These are phyloP conservation scores for Philhelius pedissequus DNA, from an alignment of 2,888 invertebrate genomes.

Conservation along the genomic window DNA sequence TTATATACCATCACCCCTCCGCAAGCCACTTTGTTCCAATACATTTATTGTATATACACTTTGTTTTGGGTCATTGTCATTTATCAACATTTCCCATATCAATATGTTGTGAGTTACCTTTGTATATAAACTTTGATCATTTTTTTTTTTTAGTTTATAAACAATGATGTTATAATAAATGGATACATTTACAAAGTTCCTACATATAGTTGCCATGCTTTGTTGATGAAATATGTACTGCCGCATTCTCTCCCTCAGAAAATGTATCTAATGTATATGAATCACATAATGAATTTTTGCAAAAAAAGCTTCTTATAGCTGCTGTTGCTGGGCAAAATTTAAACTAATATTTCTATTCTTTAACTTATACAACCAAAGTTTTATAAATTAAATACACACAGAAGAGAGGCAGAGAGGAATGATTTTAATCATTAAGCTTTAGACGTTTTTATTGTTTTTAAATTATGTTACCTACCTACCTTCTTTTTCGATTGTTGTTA, in stretches of 20 bases:
- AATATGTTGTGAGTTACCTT: not conserved
- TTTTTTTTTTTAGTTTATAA: no score
- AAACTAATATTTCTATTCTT: constrained; percentile 31
- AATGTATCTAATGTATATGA: constrained; percentile 44
- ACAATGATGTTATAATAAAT: no score
- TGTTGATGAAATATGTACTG: constrained; percentile 24
- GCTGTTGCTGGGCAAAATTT: constrained; percentile 63
- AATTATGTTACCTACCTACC: not conserved
- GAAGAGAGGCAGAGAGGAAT: constrained; percentile 26
- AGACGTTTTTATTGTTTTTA: not conserved
- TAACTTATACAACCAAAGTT: constrained; percentile 26
- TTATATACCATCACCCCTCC: no score
- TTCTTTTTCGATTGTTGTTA: constrained; percentile 28
- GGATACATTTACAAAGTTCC: not conserved
- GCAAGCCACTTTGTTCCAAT: no score
- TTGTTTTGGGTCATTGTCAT: not conserved
- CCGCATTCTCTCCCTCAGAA: not conserved
- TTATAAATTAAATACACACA: constrained; percentile 9
- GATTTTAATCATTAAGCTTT: constrained; percentile 41
- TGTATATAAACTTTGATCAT: no score
- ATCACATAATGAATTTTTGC: constrained; percentile 56
- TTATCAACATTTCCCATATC: constrained; percentile 14
- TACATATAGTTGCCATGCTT: not conserved
- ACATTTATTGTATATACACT: no score
- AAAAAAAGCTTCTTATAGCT: constrained; percentile 41